Conservation (phyloP, 2,113 vertebrate genomes). For the Scatophagus argus region DNA sequence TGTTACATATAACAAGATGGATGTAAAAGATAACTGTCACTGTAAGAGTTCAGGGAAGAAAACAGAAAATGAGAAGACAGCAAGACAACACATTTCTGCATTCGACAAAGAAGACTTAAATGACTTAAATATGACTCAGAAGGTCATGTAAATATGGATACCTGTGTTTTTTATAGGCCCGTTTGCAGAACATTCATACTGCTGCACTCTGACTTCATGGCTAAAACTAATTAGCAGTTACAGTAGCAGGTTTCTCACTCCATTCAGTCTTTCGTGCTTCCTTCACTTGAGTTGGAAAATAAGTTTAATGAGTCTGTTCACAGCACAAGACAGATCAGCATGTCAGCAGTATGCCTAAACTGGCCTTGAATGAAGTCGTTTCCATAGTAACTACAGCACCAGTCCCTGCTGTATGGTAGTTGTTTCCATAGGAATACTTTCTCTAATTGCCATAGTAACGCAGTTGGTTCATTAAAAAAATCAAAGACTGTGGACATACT, state of each 20-base stretch:
- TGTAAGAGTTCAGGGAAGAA: background rate
- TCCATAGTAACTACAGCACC: conserved; percentile 58
- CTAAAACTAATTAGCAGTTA: conserved; percentile 47
- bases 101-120: background rate
- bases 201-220: conserved; percentile 17
- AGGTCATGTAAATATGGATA: conserved; percentile 2
- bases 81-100: background rate
- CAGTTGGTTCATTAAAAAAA: background rate
- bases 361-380: conserved; percentile 34
- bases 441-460: conserved; percentile 40
- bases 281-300: conserved; percentile 14
- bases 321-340: conserved; percentile 36
- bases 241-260: conserved; percentile 21
- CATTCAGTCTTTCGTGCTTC: conserved; percentile 39
- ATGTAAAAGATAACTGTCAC: conserved; percentile 2
- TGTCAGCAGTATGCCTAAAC: conserved; percentile 37
- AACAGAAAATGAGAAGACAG: background rate
- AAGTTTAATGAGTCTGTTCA: conserved; percentile 31
- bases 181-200: background rate
- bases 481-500: conserved; percentile 3
- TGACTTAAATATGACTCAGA: conserved; percentile 4
- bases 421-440: conserved; percentile 48
- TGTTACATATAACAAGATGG: background rate
- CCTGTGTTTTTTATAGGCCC: conserved; percentile 23
- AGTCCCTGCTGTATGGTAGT: conserved; percentile 12